Evolutionary conservation across 2,797 vertebrate genomes (phyloP), one percentile per base, ranked within the genome.

Genomic region (Streptopelia turtur): DNA sequence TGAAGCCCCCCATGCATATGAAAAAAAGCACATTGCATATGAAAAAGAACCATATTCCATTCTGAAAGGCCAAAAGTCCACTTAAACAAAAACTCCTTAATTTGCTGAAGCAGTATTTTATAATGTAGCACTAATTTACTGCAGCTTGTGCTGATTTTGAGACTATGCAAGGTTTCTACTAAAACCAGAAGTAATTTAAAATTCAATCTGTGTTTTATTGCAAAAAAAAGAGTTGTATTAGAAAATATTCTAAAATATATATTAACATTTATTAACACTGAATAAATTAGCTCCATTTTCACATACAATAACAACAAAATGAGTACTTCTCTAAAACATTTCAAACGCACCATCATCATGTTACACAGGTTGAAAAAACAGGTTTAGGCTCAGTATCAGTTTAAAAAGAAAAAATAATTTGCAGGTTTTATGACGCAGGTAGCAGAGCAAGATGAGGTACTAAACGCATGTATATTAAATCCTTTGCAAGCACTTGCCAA

Each of bases 1-100:
- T 50, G 68, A 89, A 95, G 90, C 83, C 1, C 0, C 59, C 59
- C 88, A 63, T 47, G 53, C 49, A 28, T 60, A 87, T 41, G 66
- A 94, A 91, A 97, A 94, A 95, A 91, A 92, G 30, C 35, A 59
- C 64, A 60, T 24, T 76, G 55, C 78, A 28, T 39, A 55, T 43
- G 91, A 89, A 95, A 95, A 41, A 68, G 77, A 96, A 87, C 30
- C 43, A 90, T 76, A 56, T 65, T 94, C 75, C 81, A 80, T 45
- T 57, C 60, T 74, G 60, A 92, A 92, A 95, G 92, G 85, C 56
- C 79, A 81, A 31, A 28, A 89, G 78, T 35, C 87, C 63, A 16
- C 60, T 94, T 61, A 49, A 94, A 87, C 30, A 94, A 78, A 81
- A 93, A 18, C 10, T 45, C 33, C 27, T 65, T 23, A 28, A 84